Percentiles rank a stretch among this genome's conserved stretches.
Evolutionary conservation across 2,888 invertebrate genomes (phyloP).

Genomic region (Cheilosia scutellata): DNA sequence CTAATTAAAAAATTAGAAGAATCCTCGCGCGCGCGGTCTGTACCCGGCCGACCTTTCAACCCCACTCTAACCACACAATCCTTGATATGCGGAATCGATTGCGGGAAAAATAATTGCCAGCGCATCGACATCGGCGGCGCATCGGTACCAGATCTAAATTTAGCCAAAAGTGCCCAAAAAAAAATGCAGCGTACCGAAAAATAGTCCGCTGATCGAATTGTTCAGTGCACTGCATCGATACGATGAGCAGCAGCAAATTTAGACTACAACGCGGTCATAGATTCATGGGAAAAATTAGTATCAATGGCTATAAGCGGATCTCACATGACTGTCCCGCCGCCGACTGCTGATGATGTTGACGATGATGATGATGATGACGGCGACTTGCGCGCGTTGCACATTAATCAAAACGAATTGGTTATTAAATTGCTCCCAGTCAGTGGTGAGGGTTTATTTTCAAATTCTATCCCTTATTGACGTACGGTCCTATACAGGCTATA

Average conservation of each 20-base stretch:
- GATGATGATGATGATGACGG: conserved; percentile 41
- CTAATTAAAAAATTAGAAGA: conserved; percentile 46
- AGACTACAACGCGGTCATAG: conserved; percentile 65
- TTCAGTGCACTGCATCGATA: conserved; percentile 33
- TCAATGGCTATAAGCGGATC: conserved; percentile 49
- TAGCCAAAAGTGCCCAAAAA: conserved; percentile 26
- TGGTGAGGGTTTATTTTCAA: too few relatives aligned
- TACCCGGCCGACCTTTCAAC: conserved; percentile 55
- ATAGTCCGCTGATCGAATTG: conserved; percentile 56
- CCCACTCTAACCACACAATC: conserved; percentile 71
- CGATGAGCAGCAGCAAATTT: conserved; percentile 35
- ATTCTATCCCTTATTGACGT: conserved; percentile 43
- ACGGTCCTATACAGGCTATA: conserved; percentile 7
- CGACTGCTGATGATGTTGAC: conserved; percentile 21
- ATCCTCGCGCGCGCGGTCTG: conserved; percentile 23
- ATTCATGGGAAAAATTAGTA: conserved; percentile 44
- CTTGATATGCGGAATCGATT: conserved; percentile 82
- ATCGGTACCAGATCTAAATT: conserved; percentile 39
- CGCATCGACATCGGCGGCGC: conserved; percentile 78
- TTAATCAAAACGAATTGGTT: conserved; percentile 54
- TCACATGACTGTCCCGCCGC: conserved; percentile 64
- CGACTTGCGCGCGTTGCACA: conserved; percentile 20
- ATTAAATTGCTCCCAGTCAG: conserved; percentile 7
- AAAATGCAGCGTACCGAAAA: neutral
- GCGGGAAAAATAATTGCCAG: conserved; percentile 79